These are phyloP conservation scores for Ciconia stormi DNA, from an alignment of 2,113 vertebrate genomes.

Conservation along the genomic window DNA sequence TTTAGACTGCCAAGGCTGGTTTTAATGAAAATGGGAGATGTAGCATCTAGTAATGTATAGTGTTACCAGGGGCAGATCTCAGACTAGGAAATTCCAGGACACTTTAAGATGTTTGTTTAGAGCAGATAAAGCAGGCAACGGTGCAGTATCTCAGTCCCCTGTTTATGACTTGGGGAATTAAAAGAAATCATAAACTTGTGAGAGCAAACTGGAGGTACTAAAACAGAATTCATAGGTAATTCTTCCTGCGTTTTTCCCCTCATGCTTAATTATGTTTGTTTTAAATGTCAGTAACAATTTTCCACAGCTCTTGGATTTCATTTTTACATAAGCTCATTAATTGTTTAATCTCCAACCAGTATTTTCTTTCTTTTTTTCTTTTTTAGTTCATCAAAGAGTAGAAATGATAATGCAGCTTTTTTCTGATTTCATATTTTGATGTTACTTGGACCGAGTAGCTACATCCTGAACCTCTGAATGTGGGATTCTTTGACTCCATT, in stretches of 20 bases:
- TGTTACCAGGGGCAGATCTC: not conserved
- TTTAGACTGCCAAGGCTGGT: not conserved
- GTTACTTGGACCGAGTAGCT: not conserved
- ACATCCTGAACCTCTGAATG: not conserved
- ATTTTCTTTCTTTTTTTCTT: not conserved
- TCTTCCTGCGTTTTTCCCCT: not conserved
- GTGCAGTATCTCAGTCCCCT: not conserved
- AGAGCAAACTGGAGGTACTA: not conserved
- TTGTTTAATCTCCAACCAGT: not conserved
- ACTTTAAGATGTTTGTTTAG: not conserved
- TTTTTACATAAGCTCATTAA: constrained; percentile 16
- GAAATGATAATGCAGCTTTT: not conserved
- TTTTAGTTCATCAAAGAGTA: not conserved
- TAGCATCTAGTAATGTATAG: not conserved
- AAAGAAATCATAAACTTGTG: not conserved
- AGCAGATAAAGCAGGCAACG: not conserved
- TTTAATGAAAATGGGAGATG: not conserved
- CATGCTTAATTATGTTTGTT: constrained; percentile 18
- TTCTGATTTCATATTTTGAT: not conserved
- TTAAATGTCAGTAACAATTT: constrained; percentile 14
- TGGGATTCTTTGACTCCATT: not conserved
- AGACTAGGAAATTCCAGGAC: not conserved
- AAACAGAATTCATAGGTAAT: not conserved
- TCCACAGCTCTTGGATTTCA: not conserved
- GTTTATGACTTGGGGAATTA: not conserved